phyloP scores from a whole-genome alignment of 2,797 vertebrate genomes.

The Gallinago stenura region DNA sequence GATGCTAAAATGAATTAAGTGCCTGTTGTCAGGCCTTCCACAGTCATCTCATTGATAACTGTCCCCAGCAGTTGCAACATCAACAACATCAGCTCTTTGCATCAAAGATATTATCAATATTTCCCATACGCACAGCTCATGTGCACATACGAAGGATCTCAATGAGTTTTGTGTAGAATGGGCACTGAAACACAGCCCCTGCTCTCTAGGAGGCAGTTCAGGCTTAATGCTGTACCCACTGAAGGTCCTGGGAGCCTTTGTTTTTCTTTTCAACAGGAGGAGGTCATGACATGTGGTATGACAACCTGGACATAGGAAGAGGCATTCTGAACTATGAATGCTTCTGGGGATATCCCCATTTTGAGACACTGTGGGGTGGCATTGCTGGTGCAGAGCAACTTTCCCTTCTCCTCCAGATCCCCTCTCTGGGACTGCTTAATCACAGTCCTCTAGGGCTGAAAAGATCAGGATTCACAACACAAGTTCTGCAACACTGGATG shows the following conservation, averaged over 20 bases:
- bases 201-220: background rate
- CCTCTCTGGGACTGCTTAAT: background rate
- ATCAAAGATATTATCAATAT: conserved; percentile 12
- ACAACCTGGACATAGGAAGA: background rate
- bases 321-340: background rate
- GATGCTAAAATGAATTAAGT: conserved; percentile 49
- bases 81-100: background rate
- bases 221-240: background rate
- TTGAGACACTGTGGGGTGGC: fast-evolving
- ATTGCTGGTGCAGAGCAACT: background rate
- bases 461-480: background rate
- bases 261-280: background rate
- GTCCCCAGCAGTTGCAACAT: background rate
- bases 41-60: conserved; percentile 18
- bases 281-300: fast-evolving
- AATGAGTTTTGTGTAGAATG: background rate
- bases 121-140: background rate
- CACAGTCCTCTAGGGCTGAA: background rate
- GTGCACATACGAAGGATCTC: background rate
- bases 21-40: conserved; percentile 21
- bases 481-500: background rate
- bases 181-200: background rate
- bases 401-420: background rate
- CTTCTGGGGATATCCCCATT: background rate
- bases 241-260: background rate